phyloP scores from a whole-genome alignment of 2,888 invertebrate genomes.

The Eristalis pertinax region DNA sequence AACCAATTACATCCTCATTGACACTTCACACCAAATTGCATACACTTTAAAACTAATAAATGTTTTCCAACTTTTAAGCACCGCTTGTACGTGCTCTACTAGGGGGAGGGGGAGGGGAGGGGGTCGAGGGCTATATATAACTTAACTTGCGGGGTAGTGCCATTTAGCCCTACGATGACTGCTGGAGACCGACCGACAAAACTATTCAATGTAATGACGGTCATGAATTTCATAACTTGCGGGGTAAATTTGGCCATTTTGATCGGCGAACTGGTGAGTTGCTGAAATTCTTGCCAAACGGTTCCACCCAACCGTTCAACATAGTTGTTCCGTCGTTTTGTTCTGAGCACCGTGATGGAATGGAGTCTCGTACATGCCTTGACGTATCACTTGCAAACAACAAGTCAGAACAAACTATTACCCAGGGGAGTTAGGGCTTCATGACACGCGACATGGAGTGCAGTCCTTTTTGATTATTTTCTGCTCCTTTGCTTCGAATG shows the following conservation, averaged over 20 bases:
- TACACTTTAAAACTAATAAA: slow-evolving; percentile 58
- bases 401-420: too few relatives aligned
- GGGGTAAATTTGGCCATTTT: not conserved
- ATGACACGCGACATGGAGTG: too few relatives aligned
- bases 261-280: not conserved
- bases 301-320: not conserved
- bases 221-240: not conserved
- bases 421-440: too few relatives aligned
- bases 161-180: not conserved
- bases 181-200: not conserved
- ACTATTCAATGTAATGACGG: not conserved
- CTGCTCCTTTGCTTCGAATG: too few relatives aligned
- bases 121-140: too few relatives aligned
- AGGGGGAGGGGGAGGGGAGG: too few relatives aligned
- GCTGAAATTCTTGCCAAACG: not conserved
- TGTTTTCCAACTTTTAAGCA: slow-evolving; percentile 32
- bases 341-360: not conserved
- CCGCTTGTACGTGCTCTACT: not conserved
- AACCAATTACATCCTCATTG: slow-evolving; percentile 25
- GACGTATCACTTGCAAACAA: not conserved
- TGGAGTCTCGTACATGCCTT: not conserved
- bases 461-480: too few relatives aligned
- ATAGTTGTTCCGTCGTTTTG: not conserved
- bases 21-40: slow-evolving; percentile 45
- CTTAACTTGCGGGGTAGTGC: not conserved